Evolutionary conservation across 1,140 invertebrate species (phyloP).

Genomic region (Tetramorium parvispinum): DNA sequence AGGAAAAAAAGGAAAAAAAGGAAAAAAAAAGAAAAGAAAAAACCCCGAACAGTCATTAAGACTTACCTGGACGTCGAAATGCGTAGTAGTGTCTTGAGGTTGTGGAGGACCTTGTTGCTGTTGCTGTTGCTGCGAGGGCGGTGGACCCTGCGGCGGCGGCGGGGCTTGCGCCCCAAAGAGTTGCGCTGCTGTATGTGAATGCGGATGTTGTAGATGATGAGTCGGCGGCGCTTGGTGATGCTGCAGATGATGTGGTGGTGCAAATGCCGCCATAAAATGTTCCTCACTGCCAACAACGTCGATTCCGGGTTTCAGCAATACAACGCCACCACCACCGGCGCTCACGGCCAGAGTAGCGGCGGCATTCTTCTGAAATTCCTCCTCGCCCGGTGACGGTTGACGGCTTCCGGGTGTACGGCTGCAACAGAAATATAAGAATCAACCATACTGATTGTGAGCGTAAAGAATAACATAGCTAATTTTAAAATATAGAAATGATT

Average conservation of each 20-base stretch:
- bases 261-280: conserved; percentile 86
- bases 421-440: conserved; percentile 76
- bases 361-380: conserved; percentile 89
- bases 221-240: conserved; percentile 85
- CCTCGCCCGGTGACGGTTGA: conserved; percentile 95
- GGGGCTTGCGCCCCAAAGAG: conserved; percentile 85
- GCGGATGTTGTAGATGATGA: conserved; percentile 84
- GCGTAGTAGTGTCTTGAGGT: conserved; percentile 84
- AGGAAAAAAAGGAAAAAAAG: neutral
- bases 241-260: conserved; percentile 86
- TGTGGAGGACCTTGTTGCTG: conserved; percentile 87
- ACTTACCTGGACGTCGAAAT: conserved; percentile 87
- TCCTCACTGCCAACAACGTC: conserved; percentile 87
- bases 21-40: neutral
- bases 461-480: neutral
- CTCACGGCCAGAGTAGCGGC: conserved; percentile 84
- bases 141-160: conserved; percentile 82
- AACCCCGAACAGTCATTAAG: neutral
- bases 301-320: conserved; percentile 85
- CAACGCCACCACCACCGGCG: conserved; percentile 82
- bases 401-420: conserved; percentile 95
- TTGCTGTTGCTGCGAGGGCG: conserved; percentile 85
- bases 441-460: neutral
- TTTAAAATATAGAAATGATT: neutral
- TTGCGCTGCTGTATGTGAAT: conserved; percentile 84